phyloP scores from a whole-genome alignment of 2,113 vertebrate species.

The Zosterops hypoxanthus region DNA sequence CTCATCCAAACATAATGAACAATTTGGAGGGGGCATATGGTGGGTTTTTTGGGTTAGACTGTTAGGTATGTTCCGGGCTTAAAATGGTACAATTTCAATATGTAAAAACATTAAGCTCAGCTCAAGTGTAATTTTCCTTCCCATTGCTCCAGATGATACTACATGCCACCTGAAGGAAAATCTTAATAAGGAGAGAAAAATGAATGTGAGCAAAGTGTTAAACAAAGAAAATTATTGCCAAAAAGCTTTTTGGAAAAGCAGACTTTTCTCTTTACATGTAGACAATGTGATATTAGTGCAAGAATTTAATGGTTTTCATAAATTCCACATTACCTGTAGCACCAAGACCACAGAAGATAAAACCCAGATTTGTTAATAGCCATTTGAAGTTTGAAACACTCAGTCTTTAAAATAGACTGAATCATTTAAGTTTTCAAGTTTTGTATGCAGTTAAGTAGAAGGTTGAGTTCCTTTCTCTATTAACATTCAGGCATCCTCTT shows the following conservation, averaged over 20 bases:
- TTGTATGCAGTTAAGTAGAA: not conserved
- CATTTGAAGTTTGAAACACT: not conserved
- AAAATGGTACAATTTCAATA: not conserved
- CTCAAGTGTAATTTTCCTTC: not conserved
- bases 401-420: not conserved
- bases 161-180: not conserved
- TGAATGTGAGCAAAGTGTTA: not conserved
- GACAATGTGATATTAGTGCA: not conserved
- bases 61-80: not conserved
- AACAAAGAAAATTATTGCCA: not conserved
- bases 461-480: not conserved
- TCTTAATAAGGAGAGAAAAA: not conserved
- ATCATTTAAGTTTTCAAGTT: not conserved
- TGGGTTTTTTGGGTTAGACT: not conserved
- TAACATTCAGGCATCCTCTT: not conserved
- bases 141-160: not conserved
- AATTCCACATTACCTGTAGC: not conserved
- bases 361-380: not conserved
- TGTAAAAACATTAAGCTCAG: not conserved
- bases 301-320: not conserved
- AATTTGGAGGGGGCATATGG: accelerated
- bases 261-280: not conserved
- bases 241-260: not conserved
- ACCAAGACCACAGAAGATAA: not conserved
- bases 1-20: not conserved